Conservation (phyloP, 2,797 vertebrate species). For the Huso huso region DNA sequence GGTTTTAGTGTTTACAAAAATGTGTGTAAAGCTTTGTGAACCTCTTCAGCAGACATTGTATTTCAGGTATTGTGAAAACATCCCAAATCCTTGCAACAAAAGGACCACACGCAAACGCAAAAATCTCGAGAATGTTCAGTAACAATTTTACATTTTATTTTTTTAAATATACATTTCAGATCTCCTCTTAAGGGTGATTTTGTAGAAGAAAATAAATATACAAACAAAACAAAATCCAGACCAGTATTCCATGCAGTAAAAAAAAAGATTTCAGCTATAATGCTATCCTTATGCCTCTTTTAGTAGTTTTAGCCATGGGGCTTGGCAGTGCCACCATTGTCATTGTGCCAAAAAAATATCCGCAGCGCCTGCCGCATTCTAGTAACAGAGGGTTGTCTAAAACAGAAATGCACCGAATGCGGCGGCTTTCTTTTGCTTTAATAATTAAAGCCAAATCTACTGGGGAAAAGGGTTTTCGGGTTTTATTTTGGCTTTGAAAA, state of each 20-base stretch:
- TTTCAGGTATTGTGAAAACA: constrained; percentile 46
- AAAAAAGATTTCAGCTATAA: constrained; percentile 71
- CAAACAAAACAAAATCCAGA: constrained; percentile 36
- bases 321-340: constrained; percentile 85
- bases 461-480: not conserved
- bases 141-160: too few species aligned
- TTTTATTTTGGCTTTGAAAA: constrained; percentile 17
- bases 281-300: constrained; percentile 87
- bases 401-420: constrained; percentile 61
- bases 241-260: constrained; percentile 47
- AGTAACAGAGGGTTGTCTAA: constrained; percentile 70
- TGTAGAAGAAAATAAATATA: constrained; percentile 1
- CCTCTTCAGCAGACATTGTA: constrained; percentile 52
- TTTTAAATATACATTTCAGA: not conserved
- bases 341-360: constrained; percentile 86
- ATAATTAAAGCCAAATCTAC: constrained; percentile 22
- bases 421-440: constrained; percentile 27
- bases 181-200: not conserved
- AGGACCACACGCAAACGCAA: constrained; percentile 33
- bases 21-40: constrained; percentile 44
- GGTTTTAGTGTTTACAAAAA: constrained; percentile 45
- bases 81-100: constrained; percentile 56
- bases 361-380: constrained; percentile 91
- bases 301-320: constrained; percentile 88
- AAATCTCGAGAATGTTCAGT: constrained; percentile 21